A percentile compares a stretch with the other conserved stretches of the same genome.
These are phyloP conservation scores for Cichlasoma orientale DNA, from an alignment of 2,797 vertebrate genomes.

Conservation along the genomic window DNA sequence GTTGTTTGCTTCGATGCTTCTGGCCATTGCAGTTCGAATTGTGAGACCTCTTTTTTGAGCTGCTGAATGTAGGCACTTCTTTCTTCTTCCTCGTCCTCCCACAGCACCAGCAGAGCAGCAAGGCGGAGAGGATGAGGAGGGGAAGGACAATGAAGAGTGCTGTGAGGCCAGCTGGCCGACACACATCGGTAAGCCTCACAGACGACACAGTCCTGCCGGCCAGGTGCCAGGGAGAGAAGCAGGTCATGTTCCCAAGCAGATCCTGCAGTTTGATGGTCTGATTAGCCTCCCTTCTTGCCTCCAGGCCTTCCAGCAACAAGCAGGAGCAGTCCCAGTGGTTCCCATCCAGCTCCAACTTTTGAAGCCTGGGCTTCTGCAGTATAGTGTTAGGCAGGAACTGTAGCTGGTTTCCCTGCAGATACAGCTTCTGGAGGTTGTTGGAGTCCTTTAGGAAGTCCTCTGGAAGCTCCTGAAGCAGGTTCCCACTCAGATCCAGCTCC, in stretches of 20 bases:
- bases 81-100: constrained; percentile 79
- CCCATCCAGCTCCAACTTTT: constrained; percentile 78
- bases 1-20: constrained; percentile 61
- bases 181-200: constrained; percentile 72
- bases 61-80: constrained; percentile 54
- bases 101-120: constrained; percentile 86
- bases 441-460: constrained; percentile 82
- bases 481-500: constrained; percentile 83
- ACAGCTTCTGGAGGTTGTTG: constrained; percentile 73
- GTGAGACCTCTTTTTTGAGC: constrained; percentile 64
- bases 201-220: constrained; percentile 63
- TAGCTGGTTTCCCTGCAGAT: constrained; percentile 82
- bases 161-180: constrained; percentile 79
- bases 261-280: constrained; percentile 52
- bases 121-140: constrained; percentile 73
- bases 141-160: constrained; percentile 88
- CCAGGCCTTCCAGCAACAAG: constrained; percentile 74
- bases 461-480: constrained; percentile 82
- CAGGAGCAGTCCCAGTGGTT: constrained; percentile 90
- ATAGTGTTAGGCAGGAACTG: constrained; percentile 74
- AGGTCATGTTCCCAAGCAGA: constrained; percentile 76
- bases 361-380: constrained; percentile 75
- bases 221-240: constrained; percentile 74
- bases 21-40: constrained; percentile 66
- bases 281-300: constrained; percentile 41